These are phyloP conservation scores for Lacerta bilineata DNA, from an alignment of 2,797 vertebrate genomes.

Conservation along the genomic window DNA sequence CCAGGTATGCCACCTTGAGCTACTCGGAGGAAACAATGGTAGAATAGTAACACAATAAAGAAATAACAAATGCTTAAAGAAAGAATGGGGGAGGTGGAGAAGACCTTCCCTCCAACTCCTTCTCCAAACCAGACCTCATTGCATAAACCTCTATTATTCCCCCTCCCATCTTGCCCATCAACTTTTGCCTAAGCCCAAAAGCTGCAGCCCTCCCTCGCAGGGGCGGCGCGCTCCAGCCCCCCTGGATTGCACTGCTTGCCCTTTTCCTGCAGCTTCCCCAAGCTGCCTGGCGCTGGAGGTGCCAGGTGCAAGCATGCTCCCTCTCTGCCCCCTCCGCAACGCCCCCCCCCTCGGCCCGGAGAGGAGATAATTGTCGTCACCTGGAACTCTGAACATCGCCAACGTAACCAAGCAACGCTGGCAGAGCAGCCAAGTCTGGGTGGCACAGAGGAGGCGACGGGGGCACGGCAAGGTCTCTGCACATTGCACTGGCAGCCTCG, in stretches of 20 bases:
- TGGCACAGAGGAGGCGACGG: neutral
- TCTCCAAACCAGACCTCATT: neutral
- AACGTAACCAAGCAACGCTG: constrained; percentile 23
- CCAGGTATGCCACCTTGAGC: no score
- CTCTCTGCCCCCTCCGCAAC: neutral
- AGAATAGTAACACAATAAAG: no score
- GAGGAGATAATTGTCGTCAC: constrained; percentile 11
- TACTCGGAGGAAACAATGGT: no score
- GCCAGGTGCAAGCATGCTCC: neutral
- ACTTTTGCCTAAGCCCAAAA: no score
- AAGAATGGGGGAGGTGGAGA: no score
- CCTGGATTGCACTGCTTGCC: no score
- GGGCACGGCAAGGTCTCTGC: neutral
- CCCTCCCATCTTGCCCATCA: no score
- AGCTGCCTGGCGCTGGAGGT: neutral
- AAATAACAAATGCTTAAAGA: no score
- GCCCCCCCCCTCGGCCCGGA: neutral
- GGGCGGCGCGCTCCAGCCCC: neutral
- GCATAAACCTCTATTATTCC: neutral
- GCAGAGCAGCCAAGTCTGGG: neutral
- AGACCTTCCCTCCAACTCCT: neutral
- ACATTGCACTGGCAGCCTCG: neutral
- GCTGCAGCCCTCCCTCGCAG: neutral
- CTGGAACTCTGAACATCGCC: neutral
- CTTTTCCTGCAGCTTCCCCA: neutral